phyloP scores from a whole-genome alignment of 1,140 invertebrate genomes.

The Ericerus pela region DNA sequence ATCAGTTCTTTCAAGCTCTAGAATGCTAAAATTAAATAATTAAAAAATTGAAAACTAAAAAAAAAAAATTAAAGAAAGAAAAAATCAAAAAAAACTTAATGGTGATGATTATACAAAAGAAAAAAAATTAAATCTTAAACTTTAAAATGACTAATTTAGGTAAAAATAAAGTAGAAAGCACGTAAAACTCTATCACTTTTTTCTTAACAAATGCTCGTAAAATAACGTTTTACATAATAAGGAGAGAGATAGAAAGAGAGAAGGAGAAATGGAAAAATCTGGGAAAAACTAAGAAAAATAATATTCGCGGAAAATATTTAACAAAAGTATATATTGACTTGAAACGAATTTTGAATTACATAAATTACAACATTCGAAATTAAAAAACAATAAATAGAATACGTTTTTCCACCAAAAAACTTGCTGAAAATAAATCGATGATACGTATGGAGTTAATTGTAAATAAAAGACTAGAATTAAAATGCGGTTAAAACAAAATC shows the following conservation, averaged over 20 bases:
- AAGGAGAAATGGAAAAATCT: not conserved
- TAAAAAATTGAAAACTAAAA: not conserved
- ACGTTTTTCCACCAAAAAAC: not conserved
- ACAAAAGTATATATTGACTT: no score
- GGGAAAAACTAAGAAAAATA: not conserved
- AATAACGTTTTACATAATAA: not conserved
- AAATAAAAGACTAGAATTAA: not conserved
- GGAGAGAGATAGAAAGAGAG: not conserved
- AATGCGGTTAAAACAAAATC: not conserved
- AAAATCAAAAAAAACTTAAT: not conserved
- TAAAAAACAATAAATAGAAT: not conserved
- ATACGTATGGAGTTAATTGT: not conserved
- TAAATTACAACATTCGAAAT: not conserved
- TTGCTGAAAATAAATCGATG: not conserved
- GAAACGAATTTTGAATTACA: not conserved
- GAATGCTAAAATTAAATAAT: constrained; percentile 9
- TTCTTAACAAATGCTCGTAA: no score
- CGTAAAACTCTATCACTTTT: no score
- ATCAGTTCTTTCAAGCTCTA: constrained; percentile 12
- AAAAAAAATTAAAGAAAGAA: not conserved
- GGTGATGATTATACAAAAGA: not conserved
- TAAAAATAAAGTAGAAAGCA: no score
- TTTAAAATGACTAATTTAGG: not conserved
- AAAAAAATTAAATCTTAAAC: not conserved
- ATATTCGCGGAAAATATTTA: not conserved